phyloP scores from a whole-genome alignment of 2,888 invertebrate species.

The Protodeltote pygarga region DNA sequence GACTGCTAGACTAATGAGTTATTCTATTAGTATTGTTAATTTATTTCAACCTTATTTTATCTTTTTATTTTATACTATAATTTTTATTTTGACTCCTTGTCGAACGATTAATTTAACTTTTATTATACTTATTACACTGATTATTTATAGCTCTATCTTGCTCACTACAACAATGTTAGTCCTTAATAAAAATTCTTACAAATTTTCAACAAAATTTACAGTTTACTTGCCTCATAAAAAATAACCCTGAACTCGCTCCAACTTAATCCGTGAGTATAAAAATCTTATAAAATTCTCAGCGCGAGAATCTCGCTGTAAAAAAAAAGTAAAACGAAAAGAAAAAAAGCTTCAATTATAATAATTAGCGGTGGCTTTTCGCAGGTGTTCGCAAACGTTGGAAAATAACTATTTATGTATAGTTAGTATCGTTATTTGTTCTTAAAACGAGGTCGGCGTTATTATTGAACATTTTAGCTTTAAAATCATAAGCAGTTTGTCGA shows the following conservation, averaged over 20 bases:
- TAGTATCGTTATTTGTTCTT: neutral
- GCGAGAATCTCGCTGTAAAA: conserved; percentile 17
- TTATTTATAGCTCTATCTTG: too few species aligned
- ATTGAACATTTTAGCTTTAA: neutral
- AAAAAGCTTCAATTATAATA: conserved; percentile 42
- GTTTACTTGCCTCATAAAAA: conserved; percentile 17
- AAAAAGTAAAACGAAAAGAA: conserved; percentile 22
- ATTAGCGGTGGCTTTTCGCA: conserved; percentile 27
- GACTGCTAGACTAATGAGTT: too few species aligned
- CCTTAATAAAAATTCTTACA: conserved; percentile 7
- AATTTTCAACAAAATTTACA: conserved; percentile 8
- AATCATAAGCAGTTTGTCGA: too few species aligned
- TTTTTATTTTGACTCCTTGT: too few species aligned
- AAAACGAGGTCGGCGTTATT: neutral
- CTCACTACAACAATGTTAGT: too few species aligned
- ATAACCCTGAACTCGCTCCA: conserved; percentile 19
- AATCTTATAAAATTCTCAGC: conserved; percentile 40
- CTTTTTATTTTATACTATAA: too few species aligned
- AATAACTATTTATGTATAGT: neutral
- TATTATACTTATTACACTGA: too few species aligned
- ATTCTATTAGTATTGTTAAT: too few species aligned
- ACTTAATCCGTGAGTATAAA: conserved; percentile 37
- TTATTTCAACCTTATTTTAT: too few species aligned
- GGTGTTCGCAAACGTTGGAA: conserved; percentile 1
- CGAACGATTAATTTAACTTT: too few species aligned